Evolutionary conservation across 2,113 vertebrate genomes (phyloP).

Genomic region (Panurus biarmicus): DNA sequence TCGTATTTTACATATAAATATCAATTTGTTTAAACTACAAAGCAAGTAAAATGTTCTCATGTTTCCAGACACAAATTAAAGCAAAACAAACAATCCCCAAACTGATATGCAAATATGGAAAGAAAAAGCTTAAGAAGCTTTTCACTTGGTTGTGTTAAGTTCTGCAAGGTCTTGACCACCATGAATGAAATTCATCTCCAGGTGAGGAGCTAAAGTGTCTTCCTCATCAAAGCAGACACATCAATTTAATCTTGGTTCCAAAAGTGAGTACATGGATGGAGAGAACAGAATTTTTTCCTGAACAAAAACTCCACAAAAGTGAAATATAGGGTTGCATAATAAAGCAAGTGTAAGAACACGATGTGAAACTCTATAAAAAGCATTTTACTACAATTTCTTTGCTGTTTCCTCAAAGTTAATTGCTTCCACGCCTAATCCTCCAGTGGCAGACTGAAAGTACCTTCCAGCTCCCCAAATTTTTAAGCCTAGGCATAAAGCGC

Average conservation of each 20-base stretch:
- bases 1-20: background rate
- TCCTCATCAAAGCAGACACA: background rate
- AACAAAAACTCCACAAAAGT: background rate
- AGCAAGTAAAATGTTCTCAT: background rate
- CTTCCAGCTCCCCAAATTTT: background rate
- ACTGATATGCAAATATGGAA: background rate
- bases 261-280: background rate
- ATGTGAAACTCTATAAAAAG: conserved; percentile 11
- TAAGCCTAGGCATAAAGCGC: background rate
- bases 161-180: background rate
- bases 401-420: background rate
- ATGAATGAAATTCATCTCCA: background rate
- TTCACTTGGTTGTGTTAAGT: background rate
- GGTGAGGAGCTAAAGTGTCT: background rate
- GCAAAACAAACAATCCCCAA: background rate
- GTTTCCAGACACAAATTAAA: background rate
- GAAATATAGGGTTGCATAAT: background rate
- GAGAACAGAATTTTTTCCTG: background rate
- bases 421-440: background rate
- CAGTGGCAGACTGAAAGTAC: background rate
- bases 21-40: background rate
- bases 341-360: background rate
- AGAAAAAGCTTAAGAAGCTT: background rate
- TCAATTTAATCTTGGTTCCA: background rate
- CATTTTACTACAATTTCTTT: background rate